Evolutionary conservation across 2,797 vertebrate genomes (phyloP).

Genomic region (Catostomus latipinnis): DNA sequence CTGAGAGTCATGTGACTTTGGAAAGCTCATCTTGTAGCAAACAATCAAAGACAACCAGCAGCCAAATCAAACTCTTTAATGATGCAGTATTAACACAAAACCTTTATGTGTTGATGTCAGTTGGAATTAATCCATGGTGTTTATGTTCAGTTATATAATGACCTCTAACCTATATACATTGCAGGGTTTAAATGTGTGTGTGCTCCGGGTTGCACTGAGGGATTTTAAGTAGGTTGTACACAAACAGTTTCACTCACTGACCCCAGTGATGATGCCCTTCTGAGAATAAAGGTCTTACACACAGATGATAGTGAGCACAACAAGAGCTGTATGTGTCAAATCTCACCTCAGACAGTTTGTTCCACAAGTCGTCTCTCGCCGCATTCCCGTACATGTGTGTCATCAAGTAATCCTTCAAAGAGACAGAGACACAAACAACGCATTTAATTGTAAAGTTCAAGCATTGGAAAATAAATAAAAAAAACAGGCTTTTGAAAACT

Average conservation of each 20-base stretch:
- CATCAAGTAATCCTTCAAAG: constrained; percentile 90
- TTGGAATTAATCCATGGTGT: neutral
- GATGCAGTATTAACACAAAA: neutral
- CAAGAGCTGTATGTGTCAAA: no score
- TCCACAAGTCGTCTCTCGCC: constrained; percentile 74
- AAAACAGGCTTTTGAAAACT: neutral
- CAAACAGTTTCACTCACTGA: constrained; percentile 19
- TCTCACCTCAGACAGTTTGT: no score
- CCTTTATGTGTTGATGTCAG: neutral
- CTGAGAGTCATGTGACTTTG: constrained; percentile 14
- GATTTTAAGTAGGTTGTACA: neutral
- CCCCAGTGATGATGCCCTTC: neutral
- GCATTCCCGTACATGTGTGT: constrained; percentile 97
- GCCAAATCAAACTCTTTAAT: neutral
- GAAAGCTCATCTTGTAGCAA: neutral
- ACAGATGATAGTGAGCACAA: neutral
- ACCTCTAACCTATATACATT: constrained; percentile 27
- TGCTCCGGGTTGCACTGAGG: constrained; percentile 5
- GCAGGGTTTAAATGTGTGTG: neutral
- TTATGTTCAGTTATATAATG: constrained; percentile 11
- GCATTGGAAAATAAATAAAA: neutral
- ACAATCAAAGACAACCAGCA: neutral
- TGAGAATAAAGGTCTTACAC: neutral
- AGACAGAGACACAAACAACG: constrained; percentile 27
- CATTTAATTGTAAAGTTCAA: neutral